phyloP scores from a whole-genome alignment of 2,888 invertebrate genomes.

The Adelognathus sp. region DNA sequence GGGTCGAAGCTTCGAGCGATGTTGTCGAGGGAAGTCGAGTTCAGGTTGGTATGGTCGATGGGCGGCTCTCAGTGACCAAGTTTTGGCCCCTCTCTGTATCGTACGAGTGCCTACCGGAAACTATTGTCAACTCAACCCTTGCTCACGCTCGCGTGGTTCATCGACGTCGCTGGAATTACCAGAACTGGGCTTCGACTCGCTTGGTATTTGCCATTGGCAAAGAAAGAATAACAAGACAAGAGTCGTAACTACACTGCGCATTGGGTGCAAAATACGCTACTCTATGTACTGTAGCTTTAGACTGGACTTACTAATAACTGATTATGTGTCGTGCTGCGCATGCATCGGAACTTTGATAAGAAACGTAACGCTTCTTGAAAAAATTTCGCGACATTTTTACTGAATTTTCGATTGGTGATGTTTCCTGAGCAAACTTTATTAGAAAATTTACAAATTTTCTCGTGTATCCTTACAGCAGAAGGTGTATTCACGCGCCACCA shows the following conservation, averaged over 20 bases:
- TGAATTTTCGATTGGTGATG: too few relatives aligned
- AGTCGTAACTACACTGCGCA: background rate
- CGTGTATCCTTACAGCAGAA: too few relatives aligned
- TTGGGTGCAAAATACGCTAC: too few relatives aligned
- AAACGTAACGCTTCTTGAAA: too few relatives aligned
- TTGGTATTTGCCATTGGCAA: slow-evolving; percentile 3
- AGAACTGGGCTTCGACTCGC: slow-evolving; percentile 26
- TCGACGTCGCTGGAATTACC: background rate
- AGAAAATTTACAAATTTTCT: too few relatives aligned
- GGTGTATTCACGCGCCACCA: too few relatives aligned
- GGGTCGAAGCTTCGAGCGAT: slow-evolving; percentile 17
- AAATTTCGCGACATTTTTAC: too few relatives aligned
- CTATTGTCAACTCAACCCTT: slow-evolving; percentile 50
- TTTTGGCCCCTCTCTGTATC: slow-evolving; percentile 21
- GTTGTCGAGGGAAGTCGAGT: slow-evolving; percentile 10
- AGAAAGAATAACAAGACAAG: background rate
- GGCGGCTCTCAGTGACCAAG: slow-evolving; percentile 1
- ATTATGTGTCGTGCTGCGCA: too few relatives aligned
- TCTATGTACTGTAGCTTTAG: too few relatives aligned
- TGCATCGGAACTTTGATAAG: too few relatives aligned
- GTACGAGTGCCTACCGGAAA: slow-evolving; percentile 35
- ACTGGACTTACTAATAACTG: too few relatives aligned
- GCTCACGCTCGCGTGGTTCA: background rate
- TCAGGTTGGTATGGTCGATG: slow-evolving; percentile 3
- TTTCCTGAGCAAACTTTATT: too few relatives aligned